phyloP scores from a whole-genome alignment of 2,113 vertebrate species.

The Tenebrosternarchus preto region DNA sequence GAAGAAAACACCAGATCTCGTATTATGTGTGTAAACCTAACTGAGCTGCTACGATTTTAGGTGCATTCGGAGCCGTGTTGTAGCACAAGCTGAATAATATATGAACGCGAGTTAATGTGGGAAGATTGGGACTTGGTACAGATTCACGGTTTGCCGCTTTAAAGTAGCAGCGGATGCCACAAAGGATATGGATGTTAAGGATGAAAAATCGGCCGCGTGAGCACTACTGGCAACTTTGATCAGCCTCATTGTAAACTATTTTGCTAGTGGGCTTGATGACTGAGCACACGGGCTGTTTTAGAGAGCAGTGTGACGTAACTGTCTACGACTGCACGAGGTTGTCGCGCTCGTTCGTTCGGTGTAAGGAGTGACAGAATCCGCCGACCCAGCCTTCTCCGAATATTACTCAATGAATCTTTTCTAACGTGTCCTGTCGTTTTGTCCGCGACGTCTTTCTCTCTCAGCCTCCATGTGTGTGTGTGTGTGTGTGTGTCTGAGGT shows the following conservation, averaged over 20 bases:
- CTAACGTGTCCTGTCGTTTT: conserved; percentile 31
- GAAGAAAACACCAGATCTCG: conserved; percentile 67
- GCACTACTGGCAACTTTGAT: conserved; percentile 63
- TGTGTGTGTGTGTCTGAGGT: conserved; percentile 15
- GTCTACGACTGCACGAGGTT: conserved; percentile 58
- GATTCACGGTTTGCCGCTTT: conserved; percentile 28
- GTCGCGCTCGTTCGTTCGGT: conserved; percentile 54
- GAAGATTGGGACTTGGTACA: conserved; percentile 55
- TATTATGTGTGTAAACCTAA: conserved; percentile 70
- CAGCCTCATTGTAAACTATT: conserved; percentile 72
- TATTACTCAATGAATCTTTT: neutral
- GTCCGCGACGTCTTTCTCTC: neutral
- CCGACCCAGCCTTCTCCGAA: conserved; percentile 42
- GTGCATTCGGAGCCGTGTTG: conserved; percentile 67
- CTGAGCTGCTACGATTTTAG: conserved; percentile 64
- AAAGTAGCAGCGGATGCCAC: conserved; percentile 59
- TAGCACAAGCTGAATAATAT: conserved; percentile 68
- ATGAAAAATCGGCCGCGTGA: conserved; percentile 64
- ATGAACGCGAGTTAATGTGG: conserved; percentile 67
- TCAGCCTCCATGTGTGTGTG: neutral
- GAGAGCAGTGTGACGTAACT: conserved; percentile 58
- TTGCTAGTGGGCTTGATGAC: conserved; percentile 66
- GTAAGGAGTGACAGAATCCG: conserved; percentile 66
- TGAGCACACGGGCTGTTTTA: conserved; percentile 69
- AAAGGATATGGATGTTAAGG: conserved; percentile 62